These are phyloP conservation scores for Fragum fragum DNA, from an alignment of 2,888 invertebrate genomes.

Conservation along the genomic window DNA sequence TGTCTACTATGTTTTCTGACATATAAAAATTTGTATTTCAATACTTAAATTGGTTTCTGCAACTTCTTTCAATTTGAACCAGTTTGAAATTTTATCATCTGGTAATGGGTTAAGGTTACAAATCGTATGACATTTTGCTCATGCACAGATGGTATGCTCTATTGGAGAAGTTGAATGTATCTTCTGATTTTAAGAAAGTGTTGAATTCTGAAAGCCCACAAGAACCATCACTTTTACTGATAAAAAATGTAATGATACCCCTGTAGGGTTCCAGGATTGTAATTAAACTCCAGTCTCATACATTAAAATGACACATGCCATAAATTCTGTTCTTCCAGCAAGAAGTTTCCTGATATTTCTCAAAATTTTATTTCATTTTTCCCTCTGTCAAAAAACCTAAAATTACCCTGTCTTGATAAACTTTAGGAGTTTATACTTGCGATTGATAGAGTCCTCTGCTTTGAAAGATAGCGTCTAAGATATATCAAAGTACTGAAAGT, in stretches of 20 bases:
- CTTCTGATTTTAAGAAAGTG: background rate
- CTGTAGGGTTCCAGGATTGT: background rate
- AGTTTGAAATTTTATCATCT: too few relatives aligned
- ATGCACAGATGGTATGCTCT: too few relatives aligned
- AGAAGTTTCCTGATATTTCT: background rate
- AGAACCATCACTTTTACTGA: background rate
- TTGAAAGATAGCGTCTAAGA: too few relatives aligned
- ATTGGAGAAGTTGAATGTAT: too few relatives aligned
- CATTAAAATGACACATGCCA: constrained; percentile 6
- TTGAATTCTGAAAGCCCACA: background rate
- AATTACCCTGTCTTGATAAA: background rate
- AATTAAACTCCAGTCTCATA: constrained; percentile 3
- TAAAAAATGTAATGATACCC: constrained; percentile 2
- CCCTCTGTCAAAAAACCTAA: background rate
- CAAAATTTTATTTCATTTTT: background rate
- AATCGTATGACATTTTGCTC: too few relatives aligned
- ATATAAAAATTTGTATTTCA: too few relatives aligned
- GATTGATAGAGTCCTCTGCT: too few relatives aligned
- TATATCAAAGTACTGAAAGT: too few relatives aligned
- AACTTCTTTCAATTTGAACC: too few relatives aligned
- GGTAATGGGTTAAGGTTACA: too few relatives aligned
- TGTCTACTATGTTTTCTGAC: too few relatives aligned
- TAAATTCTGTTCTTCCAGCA: background rate
- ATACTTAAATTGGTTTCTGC: too few relatives aligned
- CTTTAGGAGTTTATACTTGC: background rate